Evolutionary conservation across 2,888 invertebrate genomes (phyloP), one percentile per base, ranked within the genome.

Genomic region (Galerucella pusilla): DNA sequence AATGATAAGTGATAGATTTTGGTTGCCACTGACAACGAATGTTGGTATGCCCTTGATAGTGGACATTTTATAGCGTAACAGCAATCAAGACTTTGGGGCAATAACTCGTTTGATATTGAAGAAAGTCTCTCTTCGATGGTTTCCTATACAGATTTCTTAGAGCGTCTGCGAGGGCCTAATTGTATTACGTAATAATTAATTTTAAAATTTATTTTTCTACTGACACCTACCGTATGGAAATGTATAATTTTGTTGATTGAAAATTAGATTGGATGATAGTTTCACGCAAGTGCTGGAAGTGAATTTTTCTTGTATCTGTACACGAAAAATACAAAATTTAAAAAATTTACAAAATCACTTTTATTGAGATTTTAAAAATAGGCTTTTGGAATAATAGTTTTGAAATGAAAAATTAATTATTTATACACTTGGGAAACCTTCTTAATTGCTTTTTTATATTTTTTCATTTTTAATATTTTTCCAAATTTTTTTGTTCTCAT

Each of bases 21-120:
- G 45, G 46, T 65, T 16, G 64, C 64, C 64, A 46, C 64, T 65
- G 64, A 46, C 64, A 28, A 14, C 20, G 46, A 65, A 46, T 65
- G 46, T 65, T 16, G 10, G 46, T 46, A 65, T 65, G 64, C 64
- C 64, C 64, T 65, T 65, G 64, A 65, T 65, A 46, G 46, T 65
- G 64, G 64, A 45, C 46, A 45, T 35, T 65, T 16, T 65, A 65
- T 65, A 46, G 16, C 46, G 45, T 65, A 65, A 65, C 16, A 35
- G 35, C 35, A 65, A 46, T 65, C 46, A 46, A 65, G 64, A 46
- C 64, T 65, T 65, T 65, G 64, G 46, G 46, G 64, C 64, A 46
- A 65, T 45, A 65, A 65, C 64, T 65, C 20, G 42, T 45, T 64
- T 42, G 16, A 65, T 65, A 65, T 65, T 5, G 64, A 65, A 45